Evolutionary conservation across 2,888 invertebrate species (phyloP).

Genomic region (Agriopis leucophaearia): DNA sequence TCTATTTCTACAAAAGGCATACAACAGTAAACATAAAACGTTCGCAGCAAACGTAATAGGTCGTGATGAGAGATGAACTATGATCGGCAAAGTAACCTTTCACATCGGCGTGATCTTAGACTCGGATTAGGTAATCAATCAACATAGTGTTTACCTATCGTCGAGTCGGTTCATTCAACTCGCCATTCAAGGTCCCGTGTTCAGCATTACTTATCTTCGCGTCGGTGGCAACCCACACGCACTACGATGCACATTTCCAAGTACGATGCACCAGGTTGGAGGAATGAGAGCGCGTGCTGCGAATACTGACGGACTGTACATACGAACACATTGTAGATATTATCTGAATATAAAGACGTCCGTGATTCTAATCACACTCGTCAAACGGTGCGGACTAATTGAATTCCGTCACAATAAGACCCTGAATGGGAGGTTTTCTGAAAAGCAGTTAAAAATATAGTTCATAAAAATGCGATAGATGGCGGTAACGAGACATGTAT

Average conservation of each 20-base stretch:
- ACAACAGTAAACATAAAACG: constrained; percentile 48
- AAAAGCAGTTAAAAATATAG: too few species aligned
- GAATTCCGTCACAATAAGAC: constrained; percentile 67
- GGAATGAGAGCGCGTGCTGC: constrained; percentile 80
- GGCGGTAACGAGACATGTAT: too few species aligned
- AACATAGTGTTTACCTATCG: constrained; percentile 63
- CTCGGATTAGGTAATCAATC: constrained; percentile 69
- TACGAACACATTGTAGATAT: constrained; percentile 63
- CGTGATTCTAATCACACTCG: constrained; percentile 63
- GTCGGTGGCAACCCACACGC: constrained; percentile 71
- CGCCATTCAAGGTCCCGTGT: constrained; percentile 71
- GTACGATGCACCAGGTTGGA: constrained; percentile 80
- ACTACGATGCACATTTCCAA: constrained; percentile 76
- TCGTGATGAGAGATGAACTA: constrained; percentile 55
- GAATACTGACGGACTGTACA: constrained; percentile 73
- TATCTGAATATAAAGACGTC: constrained; percentile 69
- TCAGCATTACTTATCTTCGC: constrained; percentile 68
- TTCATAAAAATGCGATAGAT: too few species aligned
- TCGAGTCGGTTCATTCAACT: constrained; percentile 75
- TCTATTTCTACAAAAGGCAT: constrained; percentile 62
- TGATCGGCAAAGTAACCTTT: constrained; percentile 60
- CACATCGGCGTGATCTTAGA: constrained; percentile 58
- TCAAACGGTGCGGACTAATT: constrained; percentile 70
- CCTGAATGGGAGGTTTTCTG: too few species aligned
- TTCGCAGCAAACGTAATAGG: constrained; percentile 44